A percentile compares a stretch with the other conserved stretches of the same genome.
Evolutionary conservation across 2,888 invertebrate species (phyloP).

Genomic region (Apamea crenata): DNA sequence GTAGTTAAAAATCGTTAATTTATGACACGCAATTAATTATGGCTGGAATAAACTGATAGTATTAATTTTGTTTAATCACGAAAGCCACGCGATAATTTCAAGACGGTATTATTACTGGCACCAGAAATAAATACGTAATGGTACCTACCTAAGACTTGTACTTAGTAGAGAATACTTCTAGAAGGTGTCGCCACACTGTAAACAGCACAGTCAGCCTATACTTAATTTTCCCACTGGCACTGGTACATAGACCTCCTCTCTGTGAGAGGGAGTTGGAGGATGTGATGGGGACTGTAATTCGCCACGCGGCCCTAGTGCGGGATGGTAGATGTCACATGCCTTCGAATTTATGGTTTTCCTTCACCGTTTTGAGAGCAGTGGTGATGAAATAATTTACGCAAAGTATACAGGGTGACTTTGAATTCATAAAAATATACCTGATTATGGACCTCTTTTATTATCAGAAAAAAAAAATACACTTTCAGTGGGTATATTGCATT

Average conservation of each 20-base stretch:
- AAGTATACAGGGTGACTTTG: not conserved
- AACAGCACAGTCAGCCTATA: not conserved
- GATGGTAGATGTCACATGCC: not conserved
- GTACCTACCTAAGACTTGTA: not conserved
- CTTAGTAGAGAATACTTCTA: not conserved
- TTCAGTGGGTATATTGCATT: not conserved
- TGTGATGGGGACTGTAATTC: not conserved
- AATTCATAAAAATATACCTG: not conserved
- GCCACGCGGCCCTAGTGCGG: not conserved
- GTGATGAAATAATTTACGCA: not conserved
- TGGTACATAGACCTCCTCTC: not conserved
- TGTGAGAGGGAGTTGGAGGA: not conserved
- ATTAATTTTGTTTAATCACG: conserved; percentile 49
- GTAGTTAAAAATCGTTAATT: conserved; percentile 26
- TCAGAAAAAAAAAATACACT: not conserved
- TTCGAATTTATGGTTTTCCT: not conserved
- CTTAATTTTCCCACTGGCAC: not conserved
- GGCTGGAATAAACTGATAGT: conserved; percentile 28
- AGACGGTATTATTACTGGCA: conserved; percentile 14
- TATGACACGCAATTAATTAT: conserved; percentile 46
- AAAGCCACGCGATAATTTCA: conserved; percentile 41
- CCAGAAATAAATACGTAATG: conserved; percentile 17
- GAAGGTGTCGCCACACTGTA: not conserved
- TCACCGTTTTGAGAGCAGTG: not conserved
- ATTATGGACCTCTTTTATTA: no score